A percentile compares a stretch with the other conserved stretches of the same genome.
phyloP scores from a whole-genome alignment of 2,113 vertebrate species.

The Lates calcarifer region DNA sequence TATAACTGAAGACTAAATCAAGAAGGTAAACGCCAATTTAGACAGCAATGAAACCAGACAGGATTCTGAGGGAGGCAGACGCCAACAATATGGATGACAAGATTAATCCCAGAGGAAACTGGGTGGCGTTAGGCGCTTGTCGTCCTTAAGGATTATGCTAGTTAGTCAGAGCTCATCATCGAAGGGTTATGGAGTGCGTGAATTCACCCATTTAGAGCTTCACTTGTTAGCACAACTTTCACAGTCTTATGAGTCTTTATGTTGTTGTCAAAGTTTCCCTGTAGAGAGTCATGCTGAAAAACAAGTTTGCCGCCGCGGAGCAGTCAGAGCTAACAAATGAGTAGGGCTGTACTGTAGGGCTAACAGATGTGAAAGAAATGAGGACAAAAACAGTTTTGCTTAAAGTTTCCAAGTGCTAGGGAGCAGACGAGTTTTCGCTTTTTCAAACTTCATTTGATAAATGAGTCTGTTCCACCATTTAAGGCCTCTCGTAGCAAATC shows the following conservation, averaged over 20 bases:
- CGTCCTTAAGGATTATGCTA: conserved; percentile 55
- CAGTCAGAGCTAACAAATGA: conserved; percentile 49
- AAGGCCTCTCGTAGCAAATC: conserved; percentile 58
- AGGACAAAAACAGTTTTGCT: conserved; percentile 59
- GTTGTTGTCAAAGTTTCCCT: conserved; percentile 25
- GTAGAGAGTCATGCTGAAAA: conserved; percentile 26
- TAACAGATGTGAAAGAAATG: conserved; percentile 67
- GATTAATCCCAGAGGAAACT: conserved; percentile 66
- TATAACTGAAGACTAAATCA: conserved; percentile 12
- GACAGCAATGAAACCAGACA: conserved; percentile 19
- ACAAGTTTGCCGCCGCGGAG: conserved; percentile 37
- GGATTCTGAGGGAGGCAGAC: conserved; percentile 39
- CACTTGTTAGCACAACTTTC: conserved; percentile 24
- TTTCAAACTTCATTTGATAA: conserved; percentile 73
- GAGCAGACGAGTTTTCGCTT: conserved; percentile 58
- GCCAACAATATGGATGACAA: conserved; percentile 54
- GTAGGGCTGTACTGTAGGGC: conserved; percentile 27
- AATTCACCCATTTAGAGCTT: conserved; percentile 21
- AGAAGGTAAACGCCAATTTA: conserved; percentile 18
- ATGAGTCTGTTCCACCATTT: conserved; percentile 68
- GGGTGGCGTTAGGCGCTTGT: conserved; percentile 46
- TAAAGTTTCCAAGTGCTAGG: conserved; percentile 64
- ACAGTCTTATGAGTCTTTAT: conserved; percentile 17
- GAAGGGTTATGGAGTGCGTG: conserved; percentile 43
- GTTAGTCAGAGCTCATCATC: conserved; percentile 58